A percentile compares a stretch with the other conserved stretches of the same genome.
Evolutionary conservation across 2,797 vertebrate species (phyloP).

Genomic region (Cynopterus sphinx): DNA sequence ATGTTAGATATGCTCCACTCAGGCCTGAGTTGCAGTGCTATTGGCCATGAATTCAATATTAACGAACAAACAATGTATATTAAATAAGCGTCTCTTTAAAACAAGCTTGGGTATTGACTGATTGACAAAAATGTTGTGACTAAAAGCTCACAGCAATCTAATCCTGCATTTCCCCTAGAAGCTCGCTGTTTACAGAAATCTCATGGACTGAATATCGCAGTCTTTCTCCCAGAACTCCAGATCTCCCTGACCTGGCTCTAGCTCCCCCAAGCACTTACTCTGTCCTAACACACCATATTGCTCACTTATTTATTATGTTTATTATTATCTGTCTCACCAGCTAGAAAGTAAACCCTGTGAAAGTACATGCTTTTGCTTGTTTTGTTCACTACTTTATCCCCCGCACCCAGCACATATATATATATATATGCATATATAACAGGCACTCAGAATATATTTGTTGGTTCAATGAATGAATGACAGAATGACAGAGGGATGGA

Average conservation of each 20-base stretch:
- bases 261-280: background rate
- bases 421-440: no score
- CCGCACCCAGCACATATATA: background rate
- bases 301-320: background rate
- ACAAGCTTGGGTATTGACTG: background rate
- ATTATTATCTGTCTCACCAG: background rate
- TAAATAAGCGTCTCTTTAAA: background rate
- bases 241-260: background rate
- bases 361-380: background rate
- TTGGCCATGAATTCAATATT: background rate
- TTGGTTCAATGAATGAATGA: background rate
- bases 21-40: background rate
- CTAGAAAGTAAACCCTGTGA: background rate
- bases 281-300: background rate
- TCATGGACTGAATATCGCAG: background rate
- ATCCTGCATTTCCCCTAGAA: background rate
- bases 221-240: background rate
- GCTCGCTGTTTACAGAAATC: background rate
- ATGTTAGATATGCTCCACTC: background rate
- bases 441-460: background rate
- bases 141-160: background rate
- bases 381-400: background rate
- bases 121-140: background rate
- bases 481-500: background rate
- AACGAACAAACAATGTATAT: background rate